Percentiles rank a stretch among this genome's conserved stretches.
Conservation (phyloP, 1,140 invertebrate species). For the Dryas iulia region DNA sequence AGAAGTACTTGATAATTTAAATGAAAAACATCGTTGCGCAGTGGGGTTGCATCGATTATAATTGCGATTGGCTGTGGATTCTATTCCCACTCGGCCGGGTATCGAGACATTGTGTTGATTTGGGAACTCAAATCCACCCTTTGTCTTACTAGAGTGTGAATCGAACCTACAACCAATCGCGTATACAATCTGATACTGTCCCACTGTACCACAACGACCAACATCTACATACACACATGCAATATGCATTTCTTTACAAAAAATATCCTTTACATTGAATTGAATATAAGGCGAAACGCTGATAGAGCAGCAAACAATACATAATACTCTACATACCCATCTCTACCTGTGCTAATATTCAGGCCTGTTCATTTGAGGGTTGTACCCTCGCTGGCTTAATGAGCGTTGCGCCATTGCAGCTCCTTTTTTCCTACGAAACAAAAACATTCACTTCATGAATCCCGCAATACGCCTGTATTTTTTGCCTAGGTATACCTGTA, state of each 20-base stretch:
- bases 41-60: too few species aligned
- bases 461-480: constrained; percentile 5
- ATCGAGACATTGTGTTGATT: too few species aligned
- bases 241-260: background rate
- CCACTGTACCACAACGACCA: background rate
- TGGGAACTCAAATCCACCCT: too few species aligned
- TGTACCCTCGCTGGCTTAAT: constrained; percentile 39
- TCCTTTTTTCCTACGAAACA: constrained; percentile 33
- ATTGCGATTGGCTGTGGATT: too few species aligned
- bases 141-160: too few species aligned
- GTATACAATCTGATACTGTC: background rate
- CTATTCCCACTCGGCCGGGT: too few species aligned
- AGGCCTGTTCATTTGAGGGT: constrained; percentile 27
- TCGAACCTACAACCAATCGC: too few species aligned
- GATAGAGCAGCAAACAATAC: background rate
- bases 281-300: background rate
- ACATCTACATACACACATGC: background rate
- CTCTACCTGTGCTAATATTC: constrained; percentile 27
- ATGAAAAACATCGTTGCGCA: too few species aligned
- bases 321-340: background rate
- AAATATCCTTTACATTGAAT: constrained; percentile 5
- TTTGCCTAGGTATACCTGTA: background rate
- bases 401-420: constrained; percentile 34
- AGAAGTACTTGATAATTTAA: too few species aligned
- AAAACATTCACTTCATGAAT: constrained; percentile 28